Conservation (phyloP, 2,113 vertebrate genomes). For the Sylvietta virens region DNA sequence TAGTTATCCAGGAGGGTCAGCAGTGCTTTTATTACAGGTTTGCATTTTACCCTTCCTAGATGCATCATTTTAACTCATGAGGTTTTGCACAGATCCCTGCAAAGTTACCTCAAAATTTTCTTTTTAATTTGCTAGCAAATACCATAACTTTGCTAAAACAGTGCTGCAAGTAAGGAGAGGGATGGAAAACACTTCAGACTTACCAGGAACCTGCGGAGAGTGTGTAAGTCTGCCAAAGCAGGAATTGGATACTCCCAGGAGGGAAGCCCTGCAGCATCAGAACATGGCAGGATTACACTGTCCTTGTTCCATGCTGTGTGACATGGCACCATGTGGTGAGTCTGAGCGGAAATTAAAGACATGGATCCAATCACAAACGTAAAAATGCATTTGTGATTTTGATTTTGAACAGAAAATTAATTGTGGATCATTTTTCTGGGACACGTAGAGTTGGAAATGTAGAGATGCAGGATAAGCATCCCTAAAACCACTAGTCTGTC, state of each 20-base stretch:
- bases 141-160: not conserved
- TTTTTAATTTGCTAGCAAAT: not conserved
- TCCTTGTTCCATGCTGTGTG: not conserved
- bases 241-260: not conserved
- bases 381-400: not conserved
- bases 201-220: not conserved
- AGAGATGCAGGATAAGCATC: not conserved
- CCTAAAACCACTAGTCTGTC: not conserved
- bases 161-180: not conserved
- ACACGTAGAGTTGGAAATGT: accelerated
- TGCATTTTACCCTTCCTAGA: not conserved
- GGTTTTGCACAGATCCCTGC: not conserved
- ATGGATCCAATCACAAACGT: not conserved
- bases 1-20: not conserved
- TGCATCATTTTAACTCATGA: not conserved
- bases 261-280: accelerated
- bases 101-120: not conserved
- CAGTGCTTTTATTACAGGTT: not conserved
- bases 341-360: not conserved
- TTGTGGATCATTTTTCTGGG: not conserved
- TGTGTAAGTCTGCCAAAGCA: not conserved
- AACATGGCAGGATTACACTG: not conserved
- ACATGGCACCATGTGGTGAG: not conserved
- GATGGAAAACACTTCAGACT: not conserved
- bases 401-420: not conserved